Percentiles rank a stretch among this genome's conserved stretches.
Evolutionary conservation across 2,797 vertebrate species (phyloP).

Genomic region (Taenioides sp.): DNA sequence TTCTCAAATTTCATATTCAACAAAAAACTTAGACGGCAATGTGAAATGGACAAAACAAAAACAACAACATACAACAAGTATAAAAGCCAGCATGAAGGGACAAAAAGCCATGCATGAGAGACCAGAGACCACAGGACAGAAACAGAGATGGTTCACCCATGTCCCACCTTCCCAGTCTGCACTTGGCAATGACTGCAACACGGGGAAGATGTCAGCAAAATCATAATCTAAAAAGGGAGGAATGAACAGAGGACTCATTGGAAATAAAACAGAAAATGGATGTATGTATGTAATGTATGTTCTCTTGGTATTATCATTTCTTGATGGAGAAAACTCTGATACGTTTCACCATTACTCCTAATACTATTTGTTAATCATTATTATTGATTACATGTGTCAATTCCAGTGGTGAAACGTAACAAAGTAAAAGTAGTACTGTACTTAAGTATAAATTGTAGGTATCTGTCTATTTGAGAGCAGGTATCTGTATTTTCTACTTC

Average conservation of each 20-base stretch:
- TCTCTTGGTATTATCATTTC: not conserved
- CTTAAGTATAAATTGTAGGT: no score
- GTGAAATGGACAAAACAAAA: not conserved
- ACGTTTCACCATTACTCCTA: no score
- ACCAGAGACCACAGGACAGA: slow-evolving; percentile 20
- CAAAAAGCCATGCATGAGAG: slow-evolving; percentile 66
- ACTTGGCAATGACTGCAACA: slow-evolving; percentile 97
- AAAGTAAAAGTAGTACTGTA: no score
- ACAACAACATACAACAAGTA: not conserved
- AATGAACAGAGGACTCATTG: slow-evolving; percentile 54
- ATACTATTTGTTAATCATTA: no score
- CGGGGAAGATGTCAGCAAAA: slow-evolving; percentile 99
- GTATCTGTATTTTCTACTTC: no score
- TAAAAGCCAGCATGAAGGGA: slow-evolving; percentile 75
- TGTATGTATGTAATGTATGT: slow-evolving; percentile 21
- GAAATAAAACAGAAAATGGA: slow-evolving; percentile 38
- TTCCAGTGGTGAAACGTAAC: no score
- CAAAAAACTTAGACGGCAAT: not conserved
- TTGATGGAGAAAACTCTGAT: not conserved
- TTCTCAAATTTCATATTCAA: not conserved
- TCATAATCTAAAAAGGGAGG: slow-evolving; percentile 99
- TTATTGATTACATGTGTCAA: no score
- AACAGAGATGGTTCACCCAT: slow-evolving; percentile 73
- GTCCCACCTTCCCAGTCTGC: slow-evolving; percentile 99
- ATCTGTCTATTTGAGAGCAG: no score